Base-by-base conservation (phyloP, 1,140 invertebrate genomes). In the Chironomus striatipennis region DNA sequence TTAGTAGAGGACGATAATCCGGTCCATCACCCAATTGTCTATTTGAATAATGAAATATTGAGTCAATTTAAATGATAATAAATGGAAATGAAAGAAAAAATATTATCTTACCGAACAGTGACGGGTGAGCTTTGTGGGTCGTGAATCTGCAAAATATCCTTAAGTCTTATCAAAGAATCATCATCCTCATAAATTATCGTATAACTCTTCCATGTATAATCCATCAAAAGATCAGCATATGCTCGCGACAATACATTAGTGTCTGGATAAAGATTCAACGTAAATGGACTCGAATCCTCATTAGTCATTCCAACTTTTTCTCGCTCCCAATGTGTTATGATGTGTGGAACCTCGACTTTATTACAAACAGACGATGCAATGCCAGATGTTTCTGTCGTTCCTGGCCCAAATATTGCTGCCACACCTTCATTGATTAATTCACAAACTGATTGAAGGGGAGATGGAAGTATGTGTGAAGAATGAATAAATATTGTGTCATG, bases 171-270 rank as follows among this genome's bases (percentile, higher is more conserved):
- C 2, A 98, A 83, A 80, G 85, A 86, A 67, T 89, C 89, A 74
- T 93, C 89, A 72, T 89, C 86, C 80, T 96, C 91, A 79, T 96
- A 96, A 20, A 96, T 83, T 15, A 94, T 88, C 0, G 91, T 90
- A 77, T 92, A 96, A 75, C 85, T 88, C 73, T 87, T 88, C 93
- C 94, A 96, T 43, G 89, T 85, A 82, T 90, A 89, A 75, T 89
- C 86, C 75, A 88, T 85, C 4, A 94, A 85, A 47, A 95, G 82
- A 75, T 91, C 91, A 0, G 89, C 86, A 75, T 90, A 88, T 12
- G 90, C 91, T 83, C 89, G 85, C n/a, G 90, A 88, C 20, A 94
- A 83, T 7, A 87, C 78, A 1, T 87, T 83, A 72, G 91, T 88
- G 75, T 91, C 88, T 1, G 94, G 93, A 83, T 92, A 89, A 18